phyloP scores from a whole-genome alignment of 2,888 invertebrate genomes.

The Alentia gelatinosa region DNA sequence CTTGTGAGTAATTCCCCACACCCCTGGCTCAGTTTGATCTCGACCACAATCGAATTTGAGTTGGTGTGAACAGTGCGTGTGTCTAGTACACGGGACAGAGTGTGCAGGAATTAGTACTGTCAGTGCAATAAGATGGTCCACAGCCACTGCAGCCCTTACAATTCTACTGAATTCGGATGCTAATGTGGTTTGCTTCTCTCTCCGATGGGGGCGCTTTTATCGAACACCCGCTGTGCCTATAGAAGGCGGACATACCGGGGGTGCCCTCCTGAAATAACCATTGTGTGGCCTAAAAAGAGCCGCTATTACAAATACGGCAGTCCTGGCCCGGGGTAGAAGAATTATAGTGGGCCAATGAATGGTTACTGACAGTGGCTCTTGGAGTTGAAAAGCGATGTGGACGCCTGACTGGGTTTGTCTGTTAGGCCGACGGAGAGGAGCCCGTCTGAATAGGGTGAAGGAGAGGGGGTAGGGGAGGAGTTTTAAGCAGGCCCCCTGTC shows the following conservation, averaged over 20 bases:
- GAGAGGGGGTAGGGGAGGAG: neutral
- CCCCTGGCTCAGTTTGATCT: no score
- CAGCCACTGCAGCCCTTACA: neutral
- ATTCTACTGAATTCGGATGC: neutral
- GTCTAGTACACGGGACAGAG: neutral
- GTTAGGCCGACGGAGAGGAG: neutral
- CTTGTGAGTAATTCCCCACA: no score
- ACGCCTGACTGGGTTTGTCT: slow-evolving; percentile 40
- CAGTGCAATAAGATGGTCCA: neutral
- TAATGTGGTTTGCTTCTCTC: neutral
- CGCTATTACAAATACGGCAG: slow-evolving; percentile 20
- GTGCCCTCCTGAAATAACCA: slow-evolving; percentile 16
- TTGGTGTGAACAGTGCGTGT: neutral
- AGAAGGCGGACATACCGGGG: slow-evolving; percentile 21
- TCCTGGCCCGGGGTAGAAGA: slow-evolving; percentile 30
- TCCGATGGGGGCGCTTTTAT: neutral
- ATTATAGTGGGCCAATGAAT: slow-evolving; percentile 34
- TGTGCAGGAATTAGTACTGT: neutral
- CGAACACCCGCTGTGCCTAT: slow-evolving; percentile 11
- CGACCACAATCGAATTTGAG: no score
- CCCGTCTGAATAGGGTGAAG: neutral
- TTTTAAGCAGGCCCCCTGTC: neutral
- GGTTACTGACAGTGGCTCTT: slow-evolving; percentile 26
- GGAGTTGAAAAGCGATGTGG: neutral
- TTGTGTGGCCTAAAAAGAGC: slow-evolving; percentile 29